A percentile compares a stretch with the other conserved stretches of the same genome.
These are phyloP conservation scores for Potamarius usumacintae DNA, from an alignment of 2,113 vertebrate genomes.

Conservation along the genomic window DNA sequence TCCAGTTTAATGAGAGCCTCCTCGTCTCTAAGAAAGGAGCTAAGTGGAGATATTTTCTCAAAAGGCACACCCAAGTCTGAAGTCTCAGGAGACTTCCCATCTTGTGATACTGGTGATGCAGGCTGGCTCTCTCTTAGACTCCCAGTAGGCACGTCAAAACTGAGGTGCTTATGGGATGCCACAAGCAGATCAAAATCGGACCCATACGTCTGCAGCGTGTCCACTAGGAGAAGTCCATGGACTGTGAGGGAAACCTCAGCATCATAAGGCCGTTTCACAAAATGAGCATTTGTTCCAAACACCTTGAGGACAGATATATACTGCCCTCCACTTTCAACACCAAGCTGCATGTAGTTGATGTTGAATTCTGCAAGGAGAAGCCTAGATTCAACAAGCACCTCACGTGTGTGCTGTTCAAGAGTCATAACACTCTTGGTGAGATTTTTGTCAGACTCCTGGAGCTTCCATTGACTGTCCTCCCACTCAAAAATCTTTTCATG, in stretches of 20 bases:
- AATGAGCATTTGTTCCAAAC: slow-evolving; percentile 92
- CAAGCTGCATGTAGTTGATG: slow-evolving; percentile 96
- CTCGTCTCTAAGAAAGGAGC: slow-evolving; percentile 75
- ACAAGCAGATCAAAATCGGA: slow-evolving; percentile 96
- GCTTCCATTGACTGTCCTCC: slow-evolving; percentile 80
- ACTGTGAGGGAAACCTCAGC: slow-evolving; percentile 91
- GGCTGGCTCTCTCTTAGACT: slow-evolving; percentile 88
- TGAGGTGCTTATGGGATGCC: slow-evolving; percentile 95
- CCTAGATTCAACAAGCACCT: slow-evolving; percentile 92
- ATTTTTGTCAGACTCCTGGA: slow-evolving; percentile 88
- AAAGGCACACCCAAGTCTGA: slow-evolving; percentile 50
- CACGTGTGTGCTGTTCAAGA: slow-evolving; percentile 90
- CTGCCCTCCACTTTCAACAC: slow-evolving; percentile 88
- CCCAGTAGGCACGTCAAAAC: slow-evolving; percentile 92
- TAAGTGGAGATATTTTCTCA: slow-evolving; percentile 60
- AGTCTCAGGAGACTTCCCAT: slow-evolving; percentile 57
- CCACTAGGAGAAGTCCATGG: slow-evolving; percentile 90
- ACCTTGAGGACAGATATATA: slow-evolving; percentile 98
- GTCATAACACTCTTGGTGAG: slow-evolving; percentile 90
- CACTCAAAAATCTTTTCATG: slow-evolving; percentile 86
- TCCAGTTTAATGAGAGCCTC: slow-evolving; percentile 94
- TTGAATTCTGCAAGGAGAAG: slow-evolving; percentile 93
- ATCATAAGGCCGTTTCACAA: slow-evolving; percentile 95
- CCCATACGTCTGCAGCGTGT: slow-evolving; percentile 94
- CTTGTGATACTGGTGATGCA: slow-evolving; percentile 78